Conservation (phyloP, 2,113 vertebrate species). For the Ammospiza caudacuta region DNA sequence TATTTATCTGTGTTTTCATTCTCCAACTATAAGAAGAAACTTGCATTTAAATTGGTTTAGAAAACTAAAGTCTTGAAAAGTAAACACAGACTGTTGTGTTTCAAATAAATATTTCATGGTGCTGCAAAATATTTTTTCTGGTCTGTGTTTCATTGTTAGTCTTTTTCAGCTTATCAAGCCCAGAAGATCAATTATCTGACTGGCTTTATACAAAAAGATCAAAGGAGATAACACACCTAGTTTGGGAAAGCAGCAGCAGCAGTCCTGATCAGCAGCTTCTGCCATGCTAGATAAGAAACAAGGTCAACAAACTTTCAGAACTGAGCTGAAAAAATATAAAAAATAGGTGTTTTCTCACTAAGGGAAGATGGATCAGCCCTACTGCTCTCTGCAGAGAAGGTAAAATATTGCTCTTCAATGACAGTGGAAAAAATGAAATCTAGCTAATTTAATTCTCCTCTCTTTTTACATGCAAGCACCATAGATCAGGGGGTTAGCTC, state of each 20-base stretch:
- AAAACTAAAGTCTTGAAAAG: neutral
- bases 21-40: neutral
- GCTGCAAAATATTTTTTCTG: neutral
- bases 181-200: conserved; percentile 31
- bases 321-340: neutral
- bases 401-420: neutral
- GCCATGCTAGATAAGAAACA: neutral
- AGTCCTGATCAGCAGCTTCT: neutral
- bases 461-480: neutral
- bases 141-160: neutral
- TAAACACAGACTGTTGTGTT: neutral
- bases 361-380: neutral
- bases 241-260: neutral
- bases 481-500: neutral
- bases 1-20: neutral
- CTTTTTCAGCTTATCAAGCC: neutral
- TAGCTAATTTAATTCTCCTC: neutral
- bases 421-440: neutral
- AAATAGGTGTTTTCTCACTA: neutral
- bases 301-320: conserved; percentile 32
- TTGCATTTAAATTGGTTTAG: neutral
- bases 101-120: conserved; percentile 11
- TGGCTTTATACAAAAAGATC: conserved; percentile 12
- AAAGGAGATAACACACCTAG: neutral
- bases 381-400: neutral